Conservation (phyloP, 2,113 vertebrate genomes). For the Okapia johnstoni region DNA sequence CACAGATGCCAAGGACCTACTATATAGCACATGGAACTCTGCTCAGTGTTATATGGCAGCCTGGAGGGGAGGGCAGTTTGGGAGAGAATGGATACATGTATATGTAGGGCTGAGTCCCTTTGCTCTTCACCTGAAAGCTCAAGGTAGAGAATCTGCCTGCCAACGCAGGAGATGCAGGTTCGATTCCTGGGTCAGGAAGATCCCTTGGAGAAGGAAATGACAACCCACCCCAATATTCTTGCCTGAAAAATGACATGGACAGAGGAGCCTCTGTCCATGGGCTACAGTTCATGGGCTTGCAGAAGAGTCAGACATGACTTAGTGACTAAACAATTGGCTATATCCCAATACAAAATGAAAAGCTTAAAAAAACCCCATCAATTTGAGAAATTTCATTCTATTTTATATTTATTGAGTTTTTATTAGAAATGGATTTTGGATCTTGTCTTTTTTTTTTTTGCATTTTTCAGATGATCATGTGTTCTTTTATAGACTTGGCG, state of each 20-base stretch:
- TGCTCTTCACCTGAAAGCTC: not conserved
- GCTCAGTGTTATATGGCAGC: not conserved
- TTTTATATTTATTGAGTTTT: not conserved
- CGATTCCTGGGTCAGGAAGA: not conserved
- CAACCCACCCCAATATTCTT: not conserved
- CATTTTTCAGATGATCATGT: not conserved
- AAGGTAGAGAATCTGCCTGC: not conserved
- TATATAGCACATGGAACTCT: not conserved
- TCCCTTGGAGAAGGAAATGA: not conserved
- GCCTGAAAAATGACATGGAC: not conserved
- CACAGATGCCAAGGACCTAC: not conserved
- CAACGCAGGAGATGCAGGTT: rapidly evolving
- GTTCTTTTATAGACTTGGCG: not conserved
- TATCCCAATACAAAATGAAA: not conserved
- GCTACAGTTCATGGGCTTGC: not conserved
- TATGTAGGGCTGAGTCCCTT: not conserved
- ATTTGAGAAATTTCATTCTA: not conserved
- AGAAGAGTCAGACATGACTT: not conserved
- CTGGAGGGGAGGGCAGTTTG: not conserved
- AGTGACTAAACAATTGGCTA: not conserved
- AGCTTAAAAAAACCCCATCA: not conserved
- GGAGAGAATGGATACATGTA: not conserved
- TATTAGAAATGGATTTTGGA: not conserved
- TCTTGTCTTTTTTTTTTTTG: not conserved
- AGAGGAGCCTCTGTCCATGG: not conserved